Percentiles rank a stretch among this genome's conserved stretches.
Evolutionary conservation across 2,797 vertebrate species (phyloP).

Genomic region (Leptatherina wallacei): DNA sequence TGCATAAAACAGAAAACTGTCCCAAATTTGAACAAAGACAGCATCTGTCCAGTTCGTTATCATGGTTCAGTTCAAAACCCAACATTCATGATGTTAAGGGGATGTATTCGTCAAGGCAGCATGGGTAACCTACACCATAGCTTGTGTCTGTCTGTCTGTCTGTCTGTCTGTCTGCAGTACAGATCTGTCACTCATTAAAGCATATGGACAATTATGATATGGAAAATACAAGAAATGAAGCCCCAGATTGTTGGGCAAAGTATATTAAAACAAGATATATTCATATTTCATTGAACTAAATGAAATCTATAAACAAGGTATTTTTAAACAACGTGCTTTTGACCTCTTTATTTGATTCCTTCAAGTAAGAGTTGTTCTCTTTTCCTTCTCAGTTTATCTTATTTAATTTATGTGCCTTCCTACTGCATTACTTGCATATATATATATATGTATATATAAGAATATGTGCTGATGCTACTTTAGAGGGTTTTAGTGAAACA

Average conservation of each 20-base stretch:
- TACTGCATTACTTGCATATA: constrained; percentile 5
- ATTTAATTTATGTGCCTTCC: constrained; percentile 58
- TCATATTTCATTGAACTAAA: neutral
- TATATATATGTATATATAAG: neutral
- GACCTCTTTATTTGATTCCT: constrained; percentile 17
- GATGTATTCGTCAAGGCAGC: neutral
- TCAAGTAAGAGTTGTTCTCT: neutral
- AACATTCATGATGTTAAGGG: neutral
- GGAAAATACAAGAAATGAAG: neutral
- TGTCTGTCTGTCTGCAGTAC: neutral
- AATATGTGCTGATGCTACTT: constrained; percentile 14
- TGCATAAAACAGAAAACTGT: neutral
- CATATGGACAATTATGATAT: neutral
- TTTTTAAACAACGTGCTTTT: neutral
- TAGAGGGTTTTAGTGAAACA: constrained; percentile 9
- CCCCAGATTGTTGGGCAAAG: neutral
- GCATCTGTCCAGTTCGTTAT: neutral
- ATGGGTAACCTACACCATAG: neutral
- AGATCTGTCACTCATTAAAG: neutral
- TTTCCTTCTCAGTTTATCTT: neutral
- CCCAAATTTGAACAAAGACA: neutral
- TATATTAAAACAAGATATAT: neutral
- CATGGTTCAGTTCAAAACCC: neutral
- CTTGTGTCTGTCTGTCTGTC: too few species aligned
- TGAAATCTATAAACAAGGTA: neutral